phyloP scores from a whole-genome alignment of 2,888 invertebrate genomes.

The Caenorhabditis sinica region DNA sequence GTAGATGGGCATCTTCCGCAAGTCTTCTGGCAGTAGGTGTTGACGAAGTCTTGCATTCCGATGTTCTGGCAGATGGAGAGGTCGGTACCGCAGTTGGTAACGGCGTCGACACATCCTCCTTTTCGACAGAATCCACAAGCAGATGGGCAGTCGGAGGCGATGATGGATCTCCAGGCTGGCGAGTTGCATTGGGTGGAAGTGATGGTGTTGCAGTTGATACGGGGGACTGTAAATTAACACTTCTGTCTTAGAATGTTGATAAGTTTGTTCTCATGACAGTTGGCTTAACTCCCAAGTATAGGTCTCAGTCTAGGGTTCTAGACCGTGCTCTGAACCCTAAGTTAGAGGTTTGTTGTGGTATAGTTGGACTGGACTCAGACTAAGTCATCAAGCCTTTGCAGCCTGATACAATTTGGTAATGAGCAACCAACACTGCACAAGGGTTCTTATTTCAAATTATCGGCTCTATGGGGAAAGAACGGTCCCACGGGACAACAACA shows the following conservation, averaged over 20 bases:
- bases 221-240: slow-evolving; percentile 35
- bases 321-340: too few species aligned
- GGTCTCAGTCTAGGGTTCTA: too few species aligned
- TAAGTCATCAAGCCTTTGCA: background rate
- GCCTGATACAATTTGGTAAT: too few species aligned
- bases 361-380: too few species aligned
- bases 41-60: slow-evolving; percentile 55
- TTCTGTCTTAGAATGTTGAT: too few species aligned
- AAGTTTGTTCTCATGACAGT: too few species aligned
- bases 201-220: slow-evolving; percentile 41
- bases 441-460: too few species aligned
- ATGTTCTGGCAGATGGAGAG: slow-evolving; percentile 45
- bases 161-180: slow-evolving; percentile 48
- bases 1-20: slow-evolving; percentile 57
- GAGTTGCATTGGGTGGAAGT: slow-evolving; percentile 45
- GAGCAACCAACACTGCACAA: too few species aligned
- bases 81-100: slow-evolving; percentile 59
- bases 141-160: slow-evolving; percentile 55
- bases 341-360: too few species aligned
- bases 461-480: too few species aligned
- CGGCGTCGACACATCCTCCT: slow-evolving; percentile 66
- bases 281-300: too few species aligned
- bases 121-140: slow-evolving; percentile 58
- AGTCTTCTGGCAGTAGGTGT: slow-evolving; percentile 69
- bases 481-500: too few species aligned